Conservation (phyloP, 2,888 invertebrate species). For the Euplagia quadripunctaria region DNA sequence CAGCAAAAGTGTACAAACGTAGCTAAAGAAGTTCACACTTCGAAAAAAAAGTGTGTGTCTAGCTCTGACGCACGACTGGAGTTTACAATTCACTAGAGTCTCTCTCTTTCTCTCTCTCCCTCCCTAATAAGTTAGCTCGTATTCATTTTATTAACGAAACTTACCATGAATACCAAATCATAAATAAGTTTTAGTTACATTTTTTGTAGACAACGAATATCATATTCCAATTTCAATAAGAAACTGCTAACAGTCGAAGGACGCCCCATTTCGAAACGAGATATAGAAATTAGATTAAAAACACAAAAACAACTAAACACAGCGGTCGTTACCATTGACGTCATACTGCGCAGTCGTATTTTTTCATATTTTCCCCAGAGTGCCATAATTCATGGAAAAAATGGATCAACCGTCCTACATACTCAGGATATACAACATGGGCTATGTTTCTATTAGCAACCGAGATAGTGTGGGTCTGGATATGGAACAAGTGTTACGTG, state of each 20-base stretch:
- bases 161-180: too few species aligned
- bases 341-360: slow-evolving; percentile 60
- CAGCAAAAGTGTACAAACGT: too few species aligned
- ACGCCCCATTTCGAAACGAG: neutral
- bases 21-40: too few species aligned
- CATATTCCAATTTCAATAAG: neutral
- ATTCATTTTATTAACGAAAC: too few species aligned
- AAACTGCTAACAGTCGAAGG: neutral
- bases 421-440: slow-evolving; percentile 50
- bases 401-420: slow-evolving; percentile 69
- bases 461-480: slow-evolving; percentile 45
- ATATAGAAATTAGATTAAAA: slow-evolving; percentile 39
- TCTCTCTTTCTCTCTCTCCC: too few species aligned
- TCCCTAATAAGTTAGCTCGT: too few species aligned
- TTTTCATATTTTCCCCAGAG: slow-evolving; percentile 70
- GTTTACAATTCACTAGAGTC: too few species aligned
- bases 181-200: too few species aligned
- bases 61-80: too few species aligned
- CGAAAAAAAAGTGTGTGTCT: too few species aligned
- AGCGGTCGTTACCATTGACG: slow-evolving; percentile 51
- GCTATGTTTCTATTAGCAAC: slow-evolving; percentile 56
- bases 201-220: too few species aligned
- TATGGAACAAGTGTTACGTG: slow-evolving; percentile 15
- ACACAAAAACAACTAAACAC: slow-evolving; percentile 49
- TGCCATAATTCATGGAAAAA: slow-evolving; percentile 77